Base-by-base conservation (phyloP, 2,888 invertebrate genomes). In the Leucophenga montana region DNA sequence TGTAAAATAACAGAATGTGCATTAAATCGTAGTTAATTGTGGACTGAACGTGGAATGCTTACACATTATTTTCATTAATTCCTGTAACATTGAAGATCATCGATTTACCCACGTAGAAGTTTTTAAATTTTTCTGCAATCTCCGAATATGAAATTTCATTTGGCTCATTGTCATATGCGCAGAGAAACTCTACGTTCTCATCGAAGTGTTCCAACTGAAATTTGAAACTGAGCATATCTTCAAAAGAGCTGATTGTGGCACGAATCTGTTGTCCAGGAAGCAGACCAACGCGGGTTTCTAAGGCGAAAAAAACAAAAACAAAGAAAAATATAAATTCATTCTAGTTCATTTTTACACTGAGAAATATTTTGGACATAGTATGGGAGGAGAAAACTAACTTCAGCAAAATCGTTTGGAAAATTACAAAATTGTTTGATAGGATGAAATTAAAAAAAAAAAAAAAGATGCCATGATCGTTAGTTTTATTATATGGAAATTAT, bases 121-220 rank as follows among this genome's bases (percentile, higher is more conserved):
- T 79, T 81, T 91, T 91, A 71, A 93, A 87, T 64, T 90, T 90
- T 18, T 78, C 77, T 14, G 85, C 85, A 71, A 86, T 69, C 44
- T 86, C 84, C 65, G 84, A 82, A 78, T 88, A 87, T 8, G 88
- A 85, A 78, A 87, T 88, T 1, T 86, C 85, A 73, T 84, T 87
- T 74, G 87, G 86, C 22, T 85, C 75, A 75, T 89, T 88, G 69
- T 87, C 85, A 71, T 87, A 89, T 70, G 85, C 86, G 80, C 88
- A 86, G 70, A 88, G 72, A 20, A 88, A 81, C 75, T 85, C 83
- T n/a, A 88, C 82, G 22, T 80, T 64, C 53, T 72, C 75, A 71
- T 83, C 80, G 79, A 85, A 86, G 76, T 86, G 85, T 71, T 86
- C 85, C 53, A 89, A 78, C 73, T 86, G 78, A 64, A 89, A 84